phyloP scores from a whole-genome alignment of 2,113 vertebrate species.

The Anoura caudifer region DNA sequence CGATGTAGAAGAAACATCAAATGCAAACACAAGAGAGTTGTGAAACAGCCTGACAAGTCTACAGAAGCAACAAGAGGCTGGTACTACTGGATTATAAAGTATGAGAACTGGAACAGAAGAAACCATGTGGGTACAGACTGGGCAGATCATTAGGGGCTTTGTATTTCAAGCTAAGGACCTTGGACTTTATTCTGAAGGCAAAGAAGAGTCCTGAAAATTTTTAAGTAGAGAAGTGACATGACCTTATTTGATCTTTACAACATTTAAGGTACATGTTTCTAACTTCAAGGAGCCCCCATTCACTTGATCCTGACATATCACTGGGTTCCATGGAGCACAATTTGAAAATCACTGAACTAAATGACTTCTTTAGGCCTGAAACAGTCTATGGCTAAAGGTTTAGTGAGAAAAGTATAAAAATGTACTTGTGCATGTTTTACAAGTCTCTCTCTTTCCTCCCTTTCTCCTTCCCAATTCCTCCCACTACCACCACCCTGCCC shows the following conservation, averaged over 20 bases:
- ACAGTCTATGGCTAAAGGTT: neutral
- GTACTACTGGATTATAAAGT: neutral
- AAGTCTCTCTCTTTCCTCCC: neutral
- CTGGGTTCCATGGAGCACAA: neutral
- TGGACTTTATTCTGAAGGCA: neutral
- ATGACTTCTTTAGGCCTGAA: neutral
- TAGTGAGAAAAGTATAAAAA: neutral
- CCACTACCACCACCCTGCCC: too few species aligned
- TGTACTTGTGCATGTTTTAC: neutral
- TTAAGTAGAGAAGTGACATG: neutral
- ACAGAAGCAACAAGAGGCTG: neutral
- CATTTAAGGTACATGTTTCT: neutral
- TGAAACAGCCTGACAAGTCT: neutral
- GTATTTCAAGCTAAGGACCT: neutral
- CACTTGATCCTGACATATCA: neutral
- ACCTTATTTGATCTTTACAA: neutral
- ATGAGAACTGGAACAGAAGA: neutral
- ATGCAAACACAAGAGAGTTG: neutral
- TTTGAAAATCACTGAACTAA: neutral
- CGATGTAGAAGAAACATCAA: neutral
- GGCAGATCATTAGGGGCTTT: neutral
- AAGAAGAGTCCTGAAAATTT: neutral
- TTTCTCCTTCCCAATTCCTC: neutral
- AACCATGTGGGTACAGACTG: neutral
- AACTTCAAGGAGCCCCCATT: neutral